A percentile compares a stretch with the other conserved stretches of the same genome.
phyloP scores from a whole-genome alignment of 2,888 invertebrate species.

The Nasonia oneida region DNA sequence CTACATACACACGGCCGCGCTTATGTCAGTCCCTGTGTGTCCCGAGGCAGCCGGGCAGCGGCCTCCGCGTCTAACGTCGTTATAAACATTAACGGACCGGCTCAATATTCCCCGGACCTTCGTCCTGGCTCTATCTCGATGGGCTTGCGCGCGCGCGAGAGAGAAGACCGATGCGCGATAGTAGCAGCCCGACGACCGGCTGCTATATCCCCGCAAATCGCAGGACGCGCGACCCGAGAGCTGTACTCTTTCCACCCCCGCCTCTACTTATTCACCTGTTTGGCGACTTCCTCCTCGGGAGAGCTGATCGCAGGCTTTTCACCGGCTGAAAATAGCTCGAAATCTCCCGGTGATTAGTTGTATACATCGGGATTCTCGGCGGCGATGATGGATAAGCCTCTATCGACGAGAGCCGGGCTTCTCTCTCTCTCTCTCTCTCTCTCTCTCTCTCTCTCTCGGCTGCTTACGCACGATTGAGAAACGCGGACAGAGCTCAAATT shows the following conservation, averaged over 20 bases:
- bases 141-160: background rate
- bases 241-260: background rate
- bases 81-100: slow-evolving; percentile 78
- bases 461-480: too few species aligned
- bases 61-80: slow-evolving; percentile 75
- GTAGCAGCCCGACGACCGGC: background rate
- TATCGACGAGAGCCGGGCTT: too few species aligned
- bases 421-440: background rate
- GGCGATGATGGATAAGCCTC: slow-evolving; percentile 50
- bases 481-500: too few species aligned
- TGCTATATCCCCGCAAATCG: slow-evolving; percentile 3
- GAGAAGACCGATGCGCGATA: background rate
- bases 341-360: too few species aligned
- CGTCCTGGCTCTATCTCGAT: slow-evolving; percentile 60
- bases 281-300: slow-evolving; percentile 24
- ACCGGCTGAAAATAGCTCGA: too few species aligned
- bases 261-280: slow-evolving; percentile 38
- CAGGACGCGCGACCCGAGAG: background rate
- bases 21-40: slow-evolving; percentile 73
- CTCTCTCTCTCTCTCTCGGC: background rate
- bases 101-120: slow-evolving; percentile 78
- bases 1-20: slow-evolving; percentile 76
- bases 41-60: slow-evolving; percentile 52
- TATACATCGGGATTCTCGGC: too few species aligned
- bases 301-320: slow-evolving; percentile 7